Evolutionary conservation across 2,113 vertebrate genomes (phyloP), one percentile per base, ranked within the genome.

Genomic region (Phylloscopus trochiloides): DNA sequence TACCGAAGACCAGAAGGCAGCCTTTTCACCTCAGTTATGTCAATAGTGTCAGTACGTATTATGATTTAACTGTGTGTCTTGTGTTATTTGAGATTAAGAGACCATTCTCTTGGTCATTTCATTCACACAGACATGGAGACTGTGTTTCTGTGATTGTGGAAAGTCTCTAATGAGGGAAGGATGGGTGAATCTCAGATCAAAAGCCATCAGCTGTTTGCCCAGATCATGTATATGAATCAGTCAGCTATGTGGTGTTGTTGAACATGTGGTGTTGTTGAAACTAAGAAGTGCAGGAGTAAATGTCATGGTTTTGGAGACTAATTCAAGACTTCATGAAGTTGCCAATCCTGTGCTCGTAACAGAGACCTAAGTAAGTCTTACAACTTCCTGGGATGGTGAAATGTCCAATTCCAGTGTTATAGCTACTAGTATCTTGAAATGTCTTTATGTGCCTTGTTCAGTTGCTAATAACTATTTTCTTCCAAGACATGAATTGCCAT

Each of bases 41-140:
- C 68, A 70, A 17, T 29, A 70, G 21, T 31, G 42, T 67, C 38
- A 45, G 42, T 65, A 55, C 0, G 0, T 50, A 25, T 54, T 29
- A 70, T 50, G 29, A 70, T 34, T 80, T 89, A 73, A 73, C 61
- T 34, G 70, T 48, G 28, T 20, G 16, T 91, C 10, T 66, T 50
- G 29, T 73, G 61, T 62, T 80, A 58, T 7, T 29, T 68, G 20
- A 54, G n/a, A 45, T 45, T 61, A 38, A 68, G 25, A 70, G 26
- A 54, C 12, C 76, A 32, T 3, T 32, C 31, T 74, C 32, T 25
- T n/a, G 8, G 22, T 75, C 34, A 67, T 75, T 74, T 51, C 29
- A 59, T 68, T 78, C 42, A 59, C 67, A 76, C 25, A 80, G n/a
- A 36, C 12, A 24, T 45, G 14, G 17, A 18, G 36, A 47, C 16